Conservation (phyloP, 2,113 vertebrate species). For the Camelus bactrianus region DNA sequence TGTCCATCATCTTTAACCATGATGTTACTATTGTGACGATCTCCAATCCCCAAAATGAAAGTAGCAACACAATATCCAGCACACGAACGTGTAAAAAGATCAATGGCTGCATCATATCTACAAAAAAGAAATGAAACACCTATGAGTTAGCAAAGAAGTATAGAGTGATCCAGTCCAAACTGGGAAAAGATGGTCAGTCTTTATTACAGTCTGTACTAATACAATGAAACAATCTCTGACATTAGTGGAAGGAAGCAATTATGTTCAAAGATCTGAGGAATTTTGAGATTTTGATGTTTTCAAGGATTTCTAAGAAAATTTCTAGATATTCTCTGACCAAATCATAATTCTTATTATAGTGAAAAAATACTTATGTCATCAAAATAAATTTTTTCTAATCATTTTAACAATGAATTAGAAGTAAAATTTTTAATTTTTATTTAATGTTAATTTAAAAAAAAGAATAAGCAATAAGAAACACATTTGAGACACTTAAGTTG, state of each 20-base stretch:
- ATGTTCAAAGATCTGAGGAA: background rate
- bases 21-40: conserved; percentile 99
- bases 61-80: conserved; percentile 99
- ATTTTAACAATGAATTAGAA: conserved; percentile 37
- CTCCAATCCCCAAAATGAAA: conserved; percentile 98
- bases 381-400: conserved; percentile 16
- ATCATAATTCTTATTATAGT: background rate
- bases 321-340: conserved; percentile 45
- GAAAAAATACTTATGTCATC: conserved; percentile 47
- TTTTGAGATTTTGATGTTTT: conserved; percentile 30
- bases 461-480: conserved; percentile 5
- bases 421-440: conserved; percentile 27
- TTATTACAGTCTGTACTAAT: background rate
- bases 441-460: conserved; percentile 33
- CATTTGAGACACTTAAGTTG: background rate
- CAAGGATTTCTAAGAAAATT: conserved; percentile 34
- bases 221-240: conserved; percentile 11
- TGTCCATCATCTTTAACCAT: conserved; percentile 99
- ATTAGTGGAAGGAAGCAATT: background rate
- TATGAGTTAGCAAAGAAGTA: background rate
- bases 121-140: conserved; percentile 44
- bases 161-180: background rate
- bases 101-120: conserved; percentile 98
- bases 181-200: background rate
- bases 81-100: conserved; percentile 97